Percentiles rank a stretch among this genome's conserved stretches.
These are phyloP conservation scores for Perizoma affinitatum DNA, from an alignment of 2,888 invertebrate genomes.

Conservation along the genomic window DNA sequence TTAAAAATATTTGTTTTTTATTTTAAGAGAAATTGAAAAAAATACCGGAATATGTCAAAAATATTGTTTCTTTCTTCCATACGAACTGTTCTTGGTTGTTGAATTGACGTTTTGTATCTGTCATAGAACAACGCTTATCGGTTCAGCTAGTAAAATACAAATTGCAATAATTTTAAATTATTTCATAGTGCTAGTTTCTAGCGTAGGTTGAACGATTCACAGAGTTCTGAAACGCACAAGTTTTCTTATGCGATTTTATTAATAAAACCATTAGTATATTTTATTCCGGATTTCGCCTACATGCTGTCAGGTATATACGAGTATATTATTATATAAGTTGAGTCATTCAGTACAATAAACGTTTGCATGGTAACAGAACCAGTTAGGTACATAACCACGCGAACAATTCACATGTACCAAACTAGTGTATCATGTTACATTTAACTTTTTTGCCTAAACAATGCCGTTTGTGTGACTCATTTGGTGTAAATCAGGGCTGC, in stretches of 20 bases:
- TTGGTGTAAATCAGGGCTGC: slow-evolving; percentile 17
- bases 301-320: slow-evolving; percentile 9
- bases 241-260: background rate
- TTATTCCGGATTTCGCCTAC: slow-evolving; percentile 12
- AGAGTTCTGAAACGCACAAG: background rate
- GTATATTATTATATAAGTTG: slow-evolving; percentile 17
- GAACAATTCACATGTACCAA: slow-evolving; percentile 5
- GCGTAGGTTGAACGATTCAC: background rate
- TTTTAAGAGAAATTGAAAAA: too few relatives aligned
- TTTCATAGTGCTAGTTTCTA: too few relatives aligned
- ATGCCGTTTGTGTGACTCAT: slow-evolving; percentile 20
- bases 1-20: too few relatives aligned
- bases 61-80: too few relatives aligned
- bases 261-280: background rate
- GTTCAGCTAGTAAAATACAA: too few relatives aligned
- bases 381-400: background rate
- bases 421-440: slow-evolving; percentile 14
- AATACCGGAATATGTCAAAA: too few relatives aligned
- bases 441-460: slow-evolving; percentile 27
- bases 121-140: too few relatives aligned
- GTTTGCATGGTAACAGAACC: slow-evolving; percentile 22
- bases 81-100: too few relatives aligned
- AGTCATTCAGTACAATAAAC: slow-evolving; percentile 15
- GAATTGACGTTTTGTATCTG: too few relatives aligned
- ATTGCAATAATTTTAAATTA: too few relatives aligned